Evolutionary conservation across 2,888 invertebrate genomes (phyloP).

Genomic region (Apamea monoglypha): DNA sequence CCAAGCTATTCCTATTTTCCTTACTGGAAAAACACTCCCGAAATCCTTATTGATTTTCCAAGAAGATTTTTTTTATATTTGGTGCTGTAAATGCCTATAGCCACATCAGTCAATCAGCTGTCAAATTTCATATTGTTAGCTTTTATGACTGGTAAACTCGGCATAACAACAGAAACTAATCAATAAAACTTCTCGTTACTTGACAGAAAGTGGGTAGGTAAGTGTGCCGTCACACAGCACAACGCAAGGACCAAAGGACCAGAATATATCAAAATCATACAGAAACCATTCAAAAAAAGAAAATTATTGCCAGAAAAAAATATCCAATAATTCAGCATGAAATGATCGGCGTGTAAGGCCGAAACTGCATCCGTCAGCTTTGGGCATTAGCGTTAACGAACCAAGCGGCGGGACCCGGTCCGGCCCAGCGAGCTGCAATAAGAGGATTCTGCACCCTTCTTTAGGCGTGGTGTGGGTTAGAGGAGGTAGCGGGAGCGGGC

Average conservation of each 20-base stretch:
- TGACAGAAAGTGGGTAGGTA: too few species aligned
- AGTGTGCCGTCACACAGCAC: background rate
- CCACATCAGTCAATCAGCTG: background rate
- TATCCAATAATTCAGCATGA: slow-evolving; percentile 65
- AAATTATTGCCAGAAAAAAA: slow-evolving; percentile 30
- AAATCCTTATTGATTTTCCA: background rate
- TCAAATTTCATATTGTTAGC: background rate
- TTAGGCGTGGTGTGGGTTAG: slow-evolving; percentile 67
- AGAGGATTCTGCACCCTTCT: slow-evolving; percentile 89
- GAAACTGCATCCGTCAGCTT: slow-evolving; percentile 88
- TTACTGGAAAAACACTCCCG: background rate
- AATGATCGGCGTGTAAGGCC: slow-evolving; percentile 72
- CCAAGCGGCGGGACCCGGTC: slow-evolving; percentile 72
- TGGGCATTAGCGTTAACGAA: slow-evolving; percentile 85
- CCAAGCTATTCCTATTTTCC: background rate
- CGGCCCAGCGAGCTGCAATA: slow-evolving; percentile 88
- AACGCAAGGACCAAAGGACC: background rate
- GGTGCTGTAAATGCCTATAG: background rate
- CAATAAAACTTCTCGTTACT: background rate
- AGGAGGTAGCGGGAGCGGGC: slow-evolving; percentile 29
- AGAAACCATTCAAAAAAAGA: background rate
- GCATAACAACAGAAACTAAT: background rate
- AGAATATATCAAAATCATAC: background rate
- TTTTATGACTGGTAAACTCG: background rate
- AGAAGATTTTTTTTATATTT: background rate